Evolutionary conservation across 2,888 invertebrate genomes (phyloP).

Genomic region (Reticulitermes lucifugus): DNA sequence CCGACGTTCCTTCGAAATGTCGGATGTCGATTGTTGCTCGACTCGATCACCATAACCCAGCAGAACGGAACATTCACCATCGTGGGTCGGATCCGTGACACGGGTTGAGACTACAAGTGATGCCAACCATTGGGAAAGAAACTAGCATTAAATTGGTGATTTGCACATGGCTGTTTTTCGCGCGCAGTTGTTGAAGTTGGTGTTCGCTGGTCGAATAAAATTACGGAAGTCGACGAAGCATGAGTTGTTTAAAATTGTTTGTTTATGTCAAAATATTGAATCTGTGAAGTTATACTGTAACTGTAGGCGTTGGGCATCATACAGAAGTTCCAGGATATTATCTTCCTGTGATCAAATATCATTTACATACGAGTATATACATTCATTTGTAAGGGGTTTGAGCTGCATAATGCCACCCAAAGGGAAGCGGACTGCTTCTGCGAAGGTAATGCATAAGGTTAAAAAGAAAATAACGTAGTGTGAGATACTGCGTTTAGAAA

Average conservation of each 20-base stretch:
- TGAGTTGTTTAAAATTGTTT: not conserved
- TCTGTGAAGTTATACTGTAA: not conserved
- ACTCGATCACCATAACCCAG: no score
- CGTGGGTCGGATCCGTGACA: no score
- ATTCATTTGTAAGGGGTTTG: not conserved
- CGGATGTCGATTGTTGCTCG: no score
- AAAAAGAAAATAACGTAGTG: no score
- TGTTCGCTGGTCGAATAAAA: not conserved
- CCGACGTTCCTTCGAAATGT: no score
- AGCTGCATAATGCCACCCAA: conserved; percentile 9
- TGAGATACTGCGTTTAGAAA: no score
- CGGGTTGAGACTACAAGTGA: not conserved
- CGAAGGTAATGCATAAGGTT: conserved; percentile 1
- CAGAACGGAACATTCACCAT: no score
- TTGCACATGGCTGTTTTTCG: conserved; percentile 18
- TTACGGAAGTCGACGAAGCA: not conserved
- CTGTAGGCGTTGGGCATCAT: not conserved
- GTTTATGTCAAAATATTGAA: not conserved
- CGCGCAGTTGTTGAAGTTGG: conserved; percentile 25
- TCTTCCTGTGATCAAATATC: not conserved
- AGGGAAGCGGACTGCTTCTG: not conserved
- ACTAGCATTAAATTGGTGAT: not conserved
- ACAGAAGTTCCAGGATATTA: not conserved
- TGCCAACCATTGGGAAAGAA: not conserved
- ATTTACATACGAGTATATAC: not conserved